phyloP scores from a whole-genome alignment of 1,140 invertebrate species.

The Leptopilina clavipes region DNA sequence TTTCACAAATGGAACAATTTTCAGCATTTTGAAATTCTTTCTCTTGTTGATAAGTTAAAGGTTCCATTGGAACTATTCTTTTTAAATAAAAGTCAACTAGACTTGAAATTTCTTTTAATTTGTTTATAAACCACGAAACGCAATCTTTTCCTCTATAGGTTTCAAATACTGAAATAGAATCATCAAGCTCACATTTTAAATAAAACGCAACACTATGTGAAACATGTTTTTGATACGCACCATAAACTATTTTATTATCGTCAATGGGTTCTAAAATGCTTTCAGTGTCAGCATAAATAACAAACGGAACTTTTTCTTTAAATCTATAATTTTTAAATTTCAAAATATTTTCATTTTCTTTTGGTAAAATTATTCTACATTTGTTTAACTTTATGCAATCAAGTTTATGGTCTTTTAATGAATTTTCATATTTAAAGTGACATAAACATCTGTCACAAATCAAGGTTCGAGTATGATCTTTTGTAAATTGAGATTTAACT shows the following conservation, averaged over 20 bases:
- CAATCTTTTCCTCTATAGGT: slow-evolving; percentile 58
- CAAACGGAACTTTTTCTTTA: slow-evolving; percentile 45
- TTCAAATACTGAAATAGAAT: slow-evolving; percentile 56
- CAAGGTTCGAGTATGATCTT: slow-evolving; percentile 32
- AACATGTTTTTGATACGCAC: slow-evolving; percentile 47
- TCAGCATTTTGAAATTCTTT: background rate
- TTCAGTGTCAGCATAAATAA: slow-evolving; percentile 49
- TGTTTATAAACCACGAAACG: slow-evolving; percentile 52
- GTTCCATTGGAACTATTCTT: slow-evolving; percentile 16
- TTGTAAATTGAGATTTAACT: slow-evolving; percentile 41
- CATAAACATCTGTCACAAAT: slow-evolving; percentile 11
- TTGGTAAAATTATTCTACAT: slow-evolving; percentile 41
- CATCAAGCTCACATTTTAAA: slow-evolving; percentile 63
- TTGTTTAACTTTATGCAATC: slow-evolving; percentile 56
- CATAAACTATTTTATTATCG: background rate
- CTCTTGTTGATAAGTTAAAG: slow-evolving; percentile 24
- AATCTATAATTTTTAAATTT: slow-evolving; percentile 49
- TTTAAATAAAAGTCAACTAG: slow-evolving; percentile 40
- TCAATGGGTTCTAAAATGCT: slow-evolving; percentile 34
- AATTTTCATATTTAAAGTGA: slow-evolving; percentile 40
- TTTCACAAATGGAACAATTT: slow-evolving; percentile 42
- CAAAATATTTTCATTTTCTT: slow-evolving; percentile 35
- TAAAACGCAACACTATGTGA: slow-evolving; percentile 54
- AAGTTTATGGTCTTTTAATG: slow-evolving; percentile 43
- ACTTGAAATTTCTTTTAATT: slow-evolving; percentile 55